phyloP scores from a whole-genome alignment of 92 coral and sea anemone genomes.

The Zoanthus sociatus region DNA sequence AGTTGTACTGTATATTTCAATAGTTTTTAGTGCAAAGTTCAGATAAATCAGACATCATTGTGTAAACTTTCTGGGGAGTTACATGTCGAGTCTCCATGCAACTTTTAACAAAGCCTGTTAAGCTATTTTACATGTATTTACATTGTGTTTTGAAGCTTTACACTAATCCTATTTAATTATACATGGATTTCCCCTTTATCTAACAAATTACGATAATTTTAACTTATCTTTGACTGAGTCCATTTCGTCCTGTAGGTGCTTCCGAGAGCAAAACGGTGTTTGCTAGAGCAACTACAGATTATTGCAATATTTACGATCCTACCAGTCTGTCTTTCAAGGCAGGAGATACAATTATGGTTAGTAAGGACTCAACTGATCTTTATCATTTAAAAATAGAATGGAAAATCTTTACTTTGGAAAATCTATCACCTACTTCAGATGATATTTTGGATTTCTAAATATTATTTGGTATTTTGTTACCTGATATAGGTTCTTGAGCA shows the following conservation, averaged over 20 bases:
- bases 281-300: constrained; percentile 92
- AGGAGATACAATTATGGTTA: constrained; percentile 88
- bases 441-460: neutral
- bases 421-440: neutral
- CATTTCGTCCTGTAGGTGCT: constrained; percentile 59
- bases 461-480: neutral
- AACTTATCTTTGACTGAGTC: neutral
- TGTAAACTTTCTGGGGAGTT: no score
- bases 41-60: no score
- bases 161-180: no score
- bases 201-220: no score
- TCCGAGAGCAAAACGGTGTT: constrained; percentile 67
- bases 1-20: no score
- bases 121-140: no score
- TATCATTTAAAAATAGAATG: neutral
- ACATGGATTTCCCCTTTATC: no score
- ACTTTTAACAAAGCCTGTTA: no score
- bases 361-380: neutral
- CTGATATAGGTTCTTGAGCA: constrained; percentile 82
- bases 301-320: constrained; percentile 82
- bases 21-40: no score
- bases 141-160: no score
- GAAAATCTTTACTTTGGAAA: neutral
- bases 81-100: no score
- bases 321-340: constrained; percentile 80